Conservation (phyloP, 2,113 vertebrate species). For the cattle (Bos taurus) region ARS-UCD2.0 NC_037332.1:19643501-19644000, state of each 20-base stretch:
- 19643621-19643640: slow-evolving; percentile 32
- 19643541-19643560: not conserved
- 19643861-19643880: not conserved
- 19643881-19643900: not conserved
- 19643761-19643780: slow-evolving; percentile 50
- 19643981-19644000: not conserved
- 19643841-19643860: not conserved
- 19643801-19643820: slow-evolving; percentile 57
- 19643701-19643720: slow-evolving; percentile 63
- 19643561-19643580: not conserved
- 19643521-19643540: not conserved
- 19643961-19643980: not conserved
- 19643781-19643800: slow-evolving; percentile 58
- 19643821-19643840: not conserved
- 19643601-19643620: not conserved
- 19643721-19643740: slow-evolving; percentile 64
- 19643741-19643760: slow-evolving; percentile 62
- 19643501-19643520: slow-evolving; percentile 2
- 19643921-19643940: not conserved
- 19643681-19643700: slow-evolving; percentile 64
- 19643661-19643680: slow-evolving; percentile 56
- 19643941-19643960: not conserved
- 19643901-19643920: not conserved
- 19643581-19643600: slow-evolving; percentile 24
- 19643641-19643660: slow-evolving; percentile 56